Evolutionary conservation across 2,888 invertebrate genomes (phyloP).

Genomic region (Orchesella flavescens): DNA sequence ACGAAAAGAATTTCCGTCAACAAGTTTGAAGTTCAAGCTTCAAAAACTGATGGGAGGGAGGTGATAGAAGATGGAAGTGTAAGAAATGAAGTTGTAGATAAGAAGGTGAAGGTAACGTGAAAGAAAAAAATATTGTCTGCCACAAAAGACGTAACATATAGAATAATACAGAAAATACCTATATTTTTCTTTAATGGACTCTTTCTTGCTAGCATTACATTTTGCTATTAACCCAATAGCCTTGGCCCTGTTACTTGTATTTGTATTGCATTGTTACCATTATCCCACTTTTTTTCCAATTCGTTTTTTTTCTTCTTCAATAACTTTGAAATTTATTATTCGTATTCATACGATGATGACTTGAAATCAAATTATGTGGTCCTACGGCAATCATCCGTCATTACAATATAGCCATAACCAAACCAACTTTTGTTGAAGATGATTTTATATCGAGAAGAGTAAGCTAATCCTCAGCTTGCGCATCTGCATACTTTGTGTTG

Average conservation of each 20-base stretch:
- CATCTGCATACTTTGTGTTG: too few species aligned
- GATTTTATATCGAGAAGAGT: too few species aligned
- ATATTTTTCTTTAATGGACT: neutral
- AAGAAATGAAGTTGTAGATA: too few species aligned
- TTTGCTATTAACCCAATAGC: slow-evolving; percentile 8
- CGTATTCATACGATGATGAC: neutral
- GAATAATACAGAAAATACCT: too few species aligned
- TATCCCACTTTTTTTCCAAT: neutral
- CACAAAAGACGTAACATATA: neutral
- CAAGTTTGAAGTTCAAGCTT: neutral
- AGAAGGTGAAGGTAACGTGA: slow-evolving; percentile 1
- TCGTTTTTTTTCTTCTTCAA: neutral
- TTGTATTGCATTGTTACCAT: neutral
- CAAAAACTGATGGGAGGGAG: neutral
- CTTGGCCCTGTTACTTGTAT: neutral
- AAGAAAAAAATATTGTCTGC: neutral
- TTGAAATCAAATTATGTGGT: too few species aligned
- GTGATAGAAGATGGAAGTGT: neutral
- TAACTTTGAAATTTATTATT: neutral
- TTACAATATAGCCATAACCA: too few species aligned
- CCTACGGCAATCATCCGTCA: too few species aligned
- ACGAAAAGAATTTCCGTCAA: neutral
- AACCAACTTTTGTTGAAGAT: too few species aligned
- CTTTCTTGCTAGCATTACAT: neutral
- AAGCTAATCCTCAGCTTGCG: too few species aligned